Percentiles rank a stretch among this genome's conserved stretches.
phyloP scores from a whole-genome alignment of 2,888 invertebrate species.

The Sialis fuliginosa region DNA sequence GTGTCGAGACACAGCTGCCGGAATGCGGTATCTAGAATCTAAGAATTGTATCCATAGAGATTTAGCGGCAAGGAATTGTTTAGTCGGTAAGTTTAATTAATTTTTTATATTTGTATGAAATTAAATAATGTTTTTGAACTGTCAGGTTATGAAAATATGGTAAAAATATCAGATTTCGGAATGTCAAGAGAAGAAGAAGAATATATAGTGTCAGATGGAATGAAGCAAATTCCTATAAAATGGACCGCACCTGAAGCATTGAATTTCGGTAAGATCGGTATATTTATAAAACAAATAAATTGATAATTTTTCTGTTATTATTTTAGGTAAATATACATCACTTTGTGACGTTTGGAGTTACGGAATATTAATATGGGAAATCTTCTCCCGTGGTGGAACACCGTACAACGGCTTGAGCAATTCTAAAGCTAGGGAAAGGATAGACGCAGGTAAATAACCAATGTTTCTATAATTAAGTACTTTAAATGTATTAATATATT shows the following conservation, averaged over 20 bases:
- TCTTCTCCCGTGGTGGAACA: conserved; percentile 83
- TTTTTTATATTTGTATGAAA: background rate
- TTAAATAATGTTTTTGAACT: conserved; percentile 8
- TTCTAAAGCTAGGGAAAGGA: conserved; percentile 82
- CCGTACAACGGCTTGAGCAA: conserved; percentile 91
- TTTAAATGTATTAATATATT: background rate
- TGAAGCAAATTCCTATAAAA: conserved; percentile 97
- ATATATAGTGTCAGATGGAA: conserved; percentile 91
- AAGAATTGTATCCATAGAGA: conserved; percentile 94
- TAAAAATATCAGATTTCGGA: conserved; percentile 95
- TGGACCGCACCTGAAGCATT: conserved; percentile 97
- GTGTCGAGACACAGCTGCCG: conserved; percentile 87
- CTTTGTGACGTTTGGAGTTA: conserved; percentile 96
- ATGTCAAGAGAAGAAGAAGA: conserved; percentile 96
- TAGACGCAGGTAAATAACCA: conserved; percentile 58
- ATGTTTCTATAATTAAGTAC: background rate
- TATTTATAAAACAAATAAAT: background rate
- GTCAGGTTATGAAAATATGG: conserved; percentile 59
- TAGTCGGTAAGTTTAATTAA: conserved; percentile 40
- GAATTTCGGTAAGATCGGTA: conserved; percentile 54
- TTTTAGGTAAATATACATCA: conserved; percentile 77
- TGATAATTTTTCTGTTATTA: conserved; percentile 3
- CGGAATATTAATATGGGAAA: conserved; percentile 92
- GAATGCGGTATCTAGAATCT: conserved; percentile 89
- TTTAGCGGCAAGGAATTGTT: conserved; percentile 86